phyloP scores from a whole-genome alignment of 1,140 invertebrate species.

The Lasioglossum albipes region DNA sequence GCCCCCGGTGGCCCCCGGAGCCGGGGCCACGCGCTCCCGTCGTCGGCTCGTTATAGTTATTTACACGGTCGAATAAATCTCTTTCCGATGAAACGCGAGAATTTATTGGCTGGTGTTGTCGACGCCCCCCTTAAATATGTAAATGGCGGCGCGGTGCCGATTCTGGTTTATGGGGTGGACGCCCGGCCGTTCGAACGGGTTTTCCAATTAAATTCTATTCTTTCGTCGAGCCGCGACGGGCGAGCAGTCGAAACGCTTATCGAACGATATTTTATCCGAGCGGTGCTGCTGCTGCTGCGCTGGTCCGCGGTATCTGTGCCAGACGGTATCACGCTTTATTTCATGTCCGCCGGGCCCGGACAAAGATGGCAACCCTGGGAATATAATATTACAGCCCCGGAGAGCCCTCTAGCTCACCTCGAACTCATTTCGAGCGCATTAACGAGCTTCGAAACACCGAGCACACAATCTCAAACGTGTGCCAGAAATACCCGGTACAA shows the following conservation, averaged over 20 bases:
- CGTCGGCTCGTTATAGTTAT: background rate
- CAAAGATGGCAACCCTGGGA: background rate
- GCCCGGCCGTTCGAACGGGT: background rate
- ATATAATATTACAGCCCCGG: no score
- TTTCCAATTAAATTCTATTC: conserved; percentile 9
- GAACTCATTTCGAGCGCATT: no score
- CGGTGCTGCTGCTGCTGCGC: no score
- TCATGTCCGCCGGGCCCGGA: background rate
- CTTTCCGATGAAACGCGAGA: background rate
- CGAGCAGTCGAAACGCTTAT: background rate
- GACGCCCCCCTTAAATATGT: background rate
- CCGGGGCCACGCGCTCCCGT: no score
- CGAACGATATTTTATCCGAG: background rate
- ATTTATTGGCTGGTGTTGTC: background rate
- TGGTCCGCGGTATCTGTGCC: no score
- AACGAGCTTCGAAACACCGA: background rate
- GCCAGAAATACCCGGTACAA: background rate
- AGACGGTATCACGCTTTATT: background rate
- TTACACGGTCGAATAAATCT: background rate
- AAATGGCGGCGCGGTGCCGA: background rate
- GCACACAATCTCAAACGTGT: background rate
- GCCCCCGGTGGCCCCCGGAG: background rate
- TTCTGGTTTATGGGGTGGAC: background rate
- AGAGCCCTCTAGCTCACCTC: no score
- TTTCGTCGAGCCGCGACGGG: background rate